Conservation (phyloP, 2,888 invertebrate genomes). For the Morpho helenor region DNA sequence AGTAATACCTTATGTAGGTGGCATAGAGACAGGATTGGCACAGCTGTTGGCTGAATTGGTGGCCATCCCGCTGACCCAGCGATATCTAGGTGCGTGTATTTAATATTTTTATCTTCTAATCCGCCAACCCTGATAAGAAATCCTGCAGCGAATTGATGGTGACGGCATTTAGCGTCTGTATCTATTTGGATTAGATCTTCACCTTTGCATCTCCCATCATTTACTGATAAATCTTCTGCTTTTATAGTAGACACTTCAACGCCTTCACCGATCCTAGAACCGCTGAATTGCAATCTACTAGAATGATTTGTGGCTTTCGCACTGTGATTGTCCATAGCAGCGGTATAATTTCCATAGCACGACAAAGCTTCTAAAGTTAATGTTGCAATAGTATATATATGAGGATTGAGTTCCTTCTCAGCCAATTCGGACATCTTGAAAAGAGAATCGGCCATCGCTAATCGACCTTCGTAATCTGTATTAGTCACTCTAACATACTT, state of each 20-base stretch:
- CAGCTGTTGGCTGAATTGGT: conserved; percentile 84
- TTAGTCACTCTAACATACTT: conserved; percentile 90
- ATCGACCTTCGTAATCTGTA: conserved; percentile 94
- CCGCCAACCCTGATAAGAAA: conserved; percentile 91
- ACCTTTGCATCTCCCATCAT: conserved; percentile 84
- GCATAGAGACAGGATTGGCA: conserved; percentile 83
- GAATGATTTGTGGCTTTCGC: conserved; percentile 80
- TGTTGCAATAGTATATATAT: conserved; percentile 92
- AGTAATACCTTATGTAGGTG: conserved; percentile 62
- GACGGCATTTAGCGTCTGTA: conserved; percentile 54
- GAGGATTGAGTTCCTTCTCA: conserved; percentile 85
- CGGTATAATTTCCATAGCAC: conserved; percentile 83
- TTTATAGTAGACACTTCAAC: conserved; percentile 87
- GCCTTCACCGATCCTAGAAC: conserved; percentile 84
- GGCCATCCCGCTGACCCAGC: conserved; percentile 85
- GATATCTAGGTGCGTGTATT: conserved; percentile 88
- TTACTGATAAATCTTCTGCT: conserved; percentile 83
- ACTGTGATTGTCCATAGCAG: conserved; percentile 86
- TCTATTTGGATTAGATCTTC: conserved; percentile 84
- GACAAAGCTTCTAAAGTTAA: conserved; percentile 89
- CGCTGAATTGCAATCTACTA: conserved; percentile 82
- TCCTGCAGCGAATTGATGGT: conserved; percentile 70
- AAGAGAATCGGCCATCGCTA: conserved; percentile 93
- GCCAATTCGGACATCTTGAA: conserved; percentile 71
- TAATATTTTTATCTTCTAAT: conserved; percentile 87